Base-by-base conservation (phyloP, 2,888 invertebrate genomes). In the Melieria crassipennis region DNA sequence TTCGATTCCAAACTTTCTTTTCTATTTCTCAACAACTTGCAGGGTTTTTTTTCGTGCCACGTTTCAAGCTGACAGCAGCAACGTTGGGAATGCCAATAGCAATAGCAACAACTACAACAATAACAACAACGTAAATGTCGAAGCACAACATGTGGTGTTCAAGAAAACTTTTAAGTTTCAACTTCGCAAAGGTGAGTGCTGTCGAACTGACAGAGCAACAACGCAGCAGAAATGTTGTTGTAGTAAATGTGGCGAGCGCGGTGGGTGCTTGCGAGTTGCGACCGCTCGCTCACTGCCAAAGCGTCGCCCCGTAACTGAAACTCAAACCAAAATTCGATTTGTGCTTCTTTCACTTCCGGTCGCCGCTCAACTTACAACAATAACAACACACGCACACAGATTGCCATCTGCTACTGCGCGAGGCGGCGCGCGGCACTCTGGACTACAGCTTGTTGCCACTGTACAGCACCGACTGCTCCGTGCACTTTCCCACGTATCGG, bases 391-490 rank as follows among this genome's bases (percentile, higher is more conserved):
- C 50, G 45, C n/a, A 62, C 43, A 13, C 65, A 84, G 84, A 83
- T 77, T 84, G 84, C 78, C 80, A 81, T 73, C 79, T 84, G 48
- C 75, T 79, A 63, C 77, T 84, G 74, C 79, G 79, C 70, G 75
- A 80, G 75, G 73, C 78, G 58, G 75, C 80, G 66, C 74, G 78
- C 71, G 83, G 83, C 69, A 74, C 77, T 71, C 71, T 83, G 74
- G 83, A 83, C 77, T 80, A 82, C 75, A 80, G 81, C 75, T 73
- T 78, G 73, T 75, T 84, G 79, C 83, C 84, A 76, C 78, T 82
- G 69, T 82, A 82, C 73, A 80, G 77, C 77, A 79, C 75, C 74
- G 80, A 83, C 77, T 84, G 83, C 75, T 79, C 79, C 70, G 81
- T 84, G 73, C 78, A 81, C 73, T 84, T 84, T 80, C 83, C 83